Evolutionary conservation across 2,888 invertebrate genomes (phyloP).

Genomic region (Cynaeus angustus): DNA sequence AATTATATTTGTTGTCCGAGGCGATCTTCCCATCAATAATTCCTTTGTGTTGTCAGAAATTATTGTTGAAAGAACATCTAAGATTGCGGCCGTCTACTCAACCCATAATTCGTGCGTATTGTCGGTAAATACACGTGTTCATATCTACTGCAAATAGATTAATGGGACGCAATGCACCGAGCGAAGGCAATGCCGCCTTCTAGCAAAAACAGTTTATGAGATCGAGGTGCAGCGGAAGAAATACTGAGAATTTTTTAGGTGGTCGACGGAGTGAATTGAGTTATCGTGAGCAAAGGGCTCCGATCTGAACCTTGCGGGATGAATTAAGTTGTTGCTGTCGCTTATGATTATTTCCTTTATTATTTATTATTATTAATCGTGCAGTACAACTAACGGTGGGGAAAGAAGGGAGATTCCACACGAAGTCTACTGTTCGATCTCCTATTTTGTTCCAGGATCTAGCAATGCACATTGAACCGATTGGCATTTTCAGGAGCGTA

Average conservation of each 20-base stretch:
- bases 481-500: slow-evolving; percentile 37
- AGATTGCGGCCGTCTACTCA: slow-evolving; percentile 35
- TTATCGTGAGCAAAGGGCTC: too few relatives aligned
- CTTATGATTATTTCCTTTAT: too few relatives aligned
- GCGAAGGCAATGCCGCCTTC: slow-evolving; percentile 43
- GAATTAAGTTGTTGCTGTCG: too few relatives aligned
- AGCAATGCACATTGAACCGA: slow-evolving; percentile 11
- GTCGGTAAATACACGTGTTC: slow-evolving; percentile 50
- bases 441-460: slow-evolving; percentile 9
- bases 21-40: slow-evolving; percentile 20
- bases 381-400: too few relatives aligned
- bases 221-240: slow-evolving; percentile 1
- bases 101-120: slow-evolving; percentile 47
- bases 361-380: too few relatives aligned
- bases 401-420: too few relatives aligned
- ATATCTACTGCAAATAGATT: slow-evolving; percentile 45
- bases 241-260: background rate
- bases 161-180: slow-evolving; percentile 42
- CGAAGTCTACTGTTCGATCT: too few relatives aligned
- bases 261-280: background rate
- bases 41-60: slow-evolving; percentile 37
- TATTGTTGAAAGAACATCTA: slow-evolving; percentile 41
- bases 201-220: slow-evolving; percentile 44
- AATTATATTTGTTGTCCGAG: slow-evolving; percentile 16
- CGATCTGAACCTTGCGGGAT: too few relatives aligned